Conservation (phyloP, 2,113 vertebrate genomes). For the Silurus meridionalis region DNA sequence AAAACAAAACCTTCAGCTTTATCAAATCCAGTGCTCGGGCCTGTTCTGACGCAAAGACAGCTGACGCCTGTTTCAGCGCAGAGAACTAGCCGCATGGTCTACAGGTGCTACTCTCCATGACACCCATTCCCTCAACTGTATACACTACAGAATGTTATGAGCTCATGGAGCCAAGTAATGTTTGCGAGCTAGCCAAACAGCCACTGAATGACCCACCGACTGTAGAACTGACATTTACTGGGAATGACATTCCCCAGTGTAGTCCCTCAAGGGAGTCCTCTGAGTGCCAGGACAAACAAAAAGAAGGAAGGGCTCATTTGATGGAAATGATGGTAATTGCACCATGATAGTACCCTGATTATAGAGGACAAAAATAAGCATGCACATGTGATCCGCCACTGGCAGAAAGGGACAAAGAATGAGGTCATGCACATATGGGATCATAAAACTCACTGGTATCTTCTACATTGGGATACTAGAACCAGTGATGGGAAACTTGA, state of each 20-base stretch:
- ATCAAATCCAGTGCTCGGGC: neutral
- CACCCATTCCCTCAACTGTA: neutral
- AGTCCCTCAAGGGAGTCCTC: conserved; percentile 54
- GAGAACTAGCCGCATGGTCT: conserved; percentile 22
- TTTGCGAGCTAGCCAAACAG: conserved; percentile 23
- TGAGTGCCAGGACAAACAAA: conserved; percentile 54
- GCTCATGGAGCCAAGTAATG: conserved; percentile 52
- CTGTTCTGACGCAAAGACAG: conserved; percentile 27
- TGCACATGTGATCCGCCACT: conserved; percentile 17
- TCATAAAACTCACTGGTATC: conserved; percentile 12
- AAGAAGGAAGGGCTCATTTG: conserved; percentile 52
- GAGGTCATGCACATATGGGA: conserved; percentile 35
- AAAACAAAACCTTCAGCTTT: neutral
- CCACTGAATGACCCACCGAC: conserved; percentile 26
- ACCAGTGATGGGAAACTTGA: neutral
- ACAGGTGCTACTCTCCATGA: conserved; percentile 19
- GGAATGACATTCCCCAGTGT: conserved; percentile 43
- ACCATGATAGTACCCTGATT: conserved; percentile 53
- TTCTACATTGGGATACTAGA: neutral
- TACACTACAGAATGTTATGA: conserved; percentile 40
- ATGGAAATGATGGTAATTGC: conserved; percentile 56
- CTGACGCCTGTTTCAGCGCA: neutral
- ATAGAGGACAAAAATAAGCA: conserved; percentile 51
- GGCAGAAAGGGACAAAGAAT: conserved; percentile 18
- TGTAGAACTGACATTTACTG: conserved; percentile 52